Evolutionary conservation across 2,888 invertebrate species (phyloP), one percentile per base, ranked within the genome.

Genomic region (Ophion obscuratus): DNA sequence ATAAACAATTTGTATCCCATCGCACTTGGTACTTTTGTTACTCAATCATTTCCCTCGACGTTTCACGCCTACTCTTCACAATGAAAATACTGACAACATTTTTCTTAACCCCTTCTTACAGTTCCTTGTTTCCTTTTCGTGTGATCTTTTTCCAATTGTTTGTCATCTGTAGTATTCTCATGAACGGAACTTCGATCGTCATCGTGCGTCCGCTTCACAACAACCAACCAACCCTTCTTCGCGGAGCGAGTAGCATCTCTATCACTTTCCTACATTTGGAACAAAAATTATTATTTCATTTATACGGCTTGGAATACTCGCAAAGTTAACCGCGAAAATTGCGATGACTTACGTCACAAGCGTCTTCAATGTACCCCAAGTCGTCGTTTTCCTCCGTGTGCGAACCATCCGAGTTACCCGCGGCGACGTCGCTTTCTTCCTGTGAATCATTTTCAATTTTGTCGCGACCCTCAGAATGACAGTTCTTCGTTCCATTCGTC

Each of bases 321-420:
- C 61, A 74, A 74, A 62, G 62, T 74, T 61, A 74, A 62, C 61
- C 74, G 74, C 62, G 40, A 74, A 24, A 62, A 40, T 74, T 62
- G 74, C 62, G 62, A 74, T 74, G 62, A 74, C 74, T 74, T 74
- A 74, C 74, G 74, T 74, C 74, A 74, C 20, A 74, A 31, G 74
- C 17, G 40, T 61, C 74, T 61, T 74, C 61, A 20, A 61, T 36
- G 74, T 74, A 74, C 36, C 61, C n/a, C 61, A 31, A 74, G 74
- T 61, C 61, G 36, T 74, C 61, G 61, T 74, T 74, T 61, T 61
- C 61, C 61, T 74, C 74, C 74, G 74, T 74, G 74, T 40, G 61
- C 61, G 61, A 74, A 74, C 74, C 74, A 74, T 74, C 61, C 74
- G 74, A 61, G 59, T 36, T 36, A 74, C 61, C 40, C 74, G 61